Evolutionary conservation across 1,140 invertebrate species (phyloP).

Genomic region (Tigriopus japonicus): DNA sequence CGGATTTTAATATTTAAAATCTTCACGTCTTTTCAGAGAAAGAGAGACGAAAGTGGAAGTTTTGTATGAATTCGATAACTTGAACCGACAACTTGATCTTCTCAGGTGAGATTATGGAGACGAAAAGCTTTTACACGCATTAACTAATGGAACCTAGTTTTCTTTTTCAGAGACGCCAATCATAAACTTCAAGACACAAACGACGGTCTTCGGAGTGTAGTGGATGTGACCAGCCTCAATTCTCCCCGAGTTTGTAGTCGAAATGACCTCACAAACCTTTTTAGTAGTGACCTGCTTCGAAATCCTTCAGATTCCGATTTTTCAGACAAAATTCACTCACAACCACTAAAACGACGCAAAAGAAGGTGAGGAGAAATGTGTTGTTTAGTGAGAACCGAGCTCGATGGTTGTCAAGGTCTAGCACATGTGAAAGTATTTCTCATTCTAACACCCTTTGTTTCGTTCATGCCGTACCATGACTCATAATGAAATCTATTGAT

Average conservation of each 20-base stretch:
- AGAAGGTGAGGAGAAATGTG: neutral
- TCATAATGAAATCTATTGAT: too few relatives aligned
- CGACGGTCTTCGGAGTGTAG: slow-evolving; percentile 31
- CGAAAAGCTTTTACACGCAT: slow-evolving; percentile 14
- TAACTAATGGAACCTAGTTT: slow-evolving; percentile 7
- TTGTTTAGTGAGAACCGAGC: neutral
- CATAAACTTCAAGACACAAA: slow-evolving; percentile 38
- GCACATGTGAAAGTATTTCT: too few relatives aligned
- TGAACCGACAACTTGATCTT: slow-evolving; percentile 31
- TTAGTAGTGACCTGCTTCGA: slow-evolving; percentile 7
- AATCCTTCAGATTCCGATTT: neutral
- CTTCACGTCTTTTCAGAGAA: slow-evolving; percentile 28
- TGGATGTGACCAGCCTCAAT: slow-evolving; percentile 21
- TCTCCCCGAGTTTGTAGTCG: slow-evolving; percentile 1
- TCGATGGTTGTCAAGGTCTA: too few relatives aligned
- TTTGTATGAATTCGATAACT: slow-evolving; percentile 30
- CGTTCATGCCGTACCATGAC: too few relatives aligned
- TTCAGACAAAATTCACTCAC: neutral
- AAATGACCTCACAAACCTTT: slow-evolving; percentile 2
- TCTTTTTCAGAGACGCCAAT: slow-evolving; percentile 33
- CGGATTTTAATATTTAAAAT: too few relatives aligned
- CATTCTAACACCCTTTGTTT: too few relatives aligned
- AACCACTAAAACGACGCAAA: too few relatives aligned
- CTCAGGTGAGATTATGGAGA: slow-evolving; percentile 29
- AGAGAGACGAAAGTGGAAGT: slow-evolving; percentile 29